phyloP scores from a whole-genome alignment of 1,140 invertebrate species.

The Aporrectodea caliginosa region DNA sequence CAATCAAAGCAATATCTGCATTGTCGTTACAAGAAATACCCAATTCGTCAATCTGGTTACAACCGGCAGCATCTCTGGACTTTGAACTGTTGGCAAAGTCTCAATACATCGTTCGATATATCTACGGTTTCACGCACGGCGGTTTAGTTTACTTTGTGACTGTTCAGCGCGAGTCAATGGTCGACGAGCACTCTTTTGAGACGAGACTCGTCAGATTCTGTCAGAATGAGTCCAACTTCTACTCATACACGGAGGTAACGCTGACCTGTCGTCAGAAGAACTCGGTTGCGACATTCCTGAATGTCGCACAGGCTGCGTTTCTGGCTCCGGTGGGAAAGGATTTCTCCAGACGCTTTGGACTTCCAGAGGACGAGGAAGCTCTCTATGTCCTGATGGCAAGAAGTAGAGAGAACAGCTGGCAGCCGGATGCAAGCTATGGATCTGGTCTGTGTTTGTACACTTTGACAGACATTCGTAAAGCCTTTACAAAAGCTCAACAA shows the following conservation, averaged over 20 bases:
- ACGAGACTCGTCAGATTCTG: constrained; percentile 41
- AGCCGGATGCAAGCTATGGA: neutral
- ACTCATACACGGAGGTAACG: constrained; percentile 43
- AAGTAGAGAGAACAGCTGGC: constrained; percentile 12
- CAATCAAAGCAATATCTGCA: neutral
- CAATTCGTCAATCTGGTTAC: neutral
- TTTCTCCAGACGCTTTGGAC: constrained; percentile 1
- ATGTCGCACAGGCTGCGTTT: constrained; percentile 37
- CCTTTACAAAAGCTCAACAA: constrained; percentile 36
- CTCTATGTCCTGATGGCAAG: constrained; percentile 38
- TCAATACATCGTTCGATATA: constrained; percentile 36
- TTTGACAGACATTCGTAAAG: constrained; percentile 34
- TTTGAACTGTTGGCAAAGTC: neutral
- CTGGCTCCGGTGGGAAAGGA: constrained; percentile 24
- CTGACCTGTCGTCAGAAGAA: constrained; percentile 36
- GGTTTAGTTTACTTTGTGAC: constrained; percentile 44
- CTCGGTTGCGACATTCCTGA: constrained; percentile 22
- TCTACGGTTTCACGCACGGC: constrained; percentile 41
- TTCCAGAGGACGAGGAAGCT: constrained; percentile 17
- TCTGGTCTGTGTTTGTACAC: constrained; percentile 37
- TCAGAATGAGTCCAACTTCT: constrained; percentile 36
- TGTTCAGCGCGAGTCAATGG: constrained; percentile 35
- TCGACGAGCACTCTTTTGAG: neutral
- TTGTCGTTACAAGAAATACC: neutral
- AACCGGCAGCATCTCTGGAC: neutral